phyloP scores from a whole-genome alignment of 2,113 vertebrate genomes.

The Ictalurus furcatus region DNA sequence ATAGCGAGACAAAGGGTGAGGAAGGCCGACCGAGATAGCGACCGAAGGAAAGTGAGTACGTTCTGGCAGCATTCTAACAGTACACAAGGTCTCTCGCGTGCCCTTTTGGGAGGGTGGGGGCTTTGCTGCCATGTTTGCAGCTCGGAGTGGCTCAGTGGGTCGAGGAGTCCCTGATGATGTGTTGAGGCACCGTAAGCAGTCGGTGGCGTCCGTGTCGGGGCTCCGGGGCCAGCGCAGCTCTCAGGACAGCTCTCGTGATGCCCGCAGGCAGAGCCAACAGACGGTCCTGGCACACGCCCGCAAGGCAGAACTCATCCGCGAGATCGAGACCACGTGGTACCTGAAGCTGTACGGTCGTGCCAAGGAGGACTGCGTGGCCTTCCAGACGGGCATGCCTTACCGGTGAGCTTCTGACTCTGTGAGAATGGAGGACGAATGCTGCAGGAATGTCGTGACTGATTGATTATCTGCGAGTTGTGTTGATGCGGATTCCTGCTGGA shows the following conservation, averaged over 20 bases:
- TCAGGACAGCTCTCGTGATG: constrained; percentile 72
- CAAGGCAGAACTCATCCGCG: constrained; percentile 78
- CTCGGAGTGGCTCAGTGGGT: constrained; percentile 79
- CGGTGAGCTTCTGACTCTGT: constrained; percentile 77
- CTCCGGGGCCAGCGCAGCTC: constrained; percentile 71
- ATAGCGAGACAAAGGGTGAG: constrained; percentile 31
- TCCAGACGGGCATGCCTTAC: constrained; percentile 87
- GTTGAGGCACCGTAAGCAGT: constrained; percentile 75
- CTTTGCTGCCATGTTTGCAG: constrained; percentile 79
- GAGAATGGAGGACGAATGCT: not conserved
- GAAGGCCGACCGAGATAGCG: constrained; percentile 41
- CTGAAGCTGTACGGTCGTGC: constrained; percentile 82
- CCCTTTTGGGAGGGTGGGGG: constrained; percentile 24
- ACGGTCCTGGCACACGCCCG: constrained; percentile 68
- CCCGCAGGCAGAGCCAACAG: constrained; percentile 64
- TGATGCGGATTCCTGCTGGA: not conserved
- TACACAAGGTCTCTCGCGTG: not conserved
- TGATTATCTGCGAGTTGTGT: not conserved
- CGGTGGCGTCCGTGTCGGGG: constrained; percentile 75
- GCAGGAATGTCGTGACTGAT: not conserved
- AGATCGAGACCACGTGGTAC: constrained; percentile 93
- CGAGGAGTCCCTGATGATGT: constrained; percentile 70
- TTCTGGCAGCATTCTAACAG: constrained; percentile 1
- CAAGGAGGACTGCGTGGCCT: constrained; percentile 79
- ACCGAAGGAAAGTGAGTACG: not conserved